Evolutionary conservation across 2,888 invertebrate species (phyloP).

Genomic region (Deladenus siricidicola): DNA sequence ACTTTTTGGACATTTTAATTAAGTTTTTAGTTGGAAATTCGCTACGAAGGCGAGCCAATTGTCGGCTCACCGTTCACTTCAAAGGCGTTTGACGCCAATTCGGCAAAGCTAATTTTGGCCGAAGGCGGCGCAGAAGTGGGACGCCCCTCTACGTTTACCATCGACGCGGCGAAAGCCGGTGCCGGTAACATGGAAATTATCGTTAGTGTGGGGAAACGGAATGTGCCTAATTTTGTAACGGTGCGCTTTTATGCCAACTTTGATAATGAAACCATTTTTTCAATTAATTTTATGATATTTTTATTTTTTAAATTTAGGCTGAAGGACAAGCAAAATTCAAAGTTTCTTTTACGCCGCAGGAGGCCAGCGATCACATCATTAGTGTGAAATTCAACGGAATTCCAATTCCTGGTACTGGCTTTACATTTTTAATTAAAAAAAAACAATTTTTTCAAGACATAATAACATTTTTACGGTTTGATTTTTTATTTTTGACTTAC

Average conservation of each 20-base stretch:
- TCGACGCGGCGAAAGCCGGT: constrained; percentile 64
- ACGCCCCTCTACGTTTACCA: constrained; percentile 85
- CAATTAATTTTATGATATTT: no score
- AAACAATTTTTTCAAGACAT: not conserved
- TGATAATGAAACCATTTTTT: no score
- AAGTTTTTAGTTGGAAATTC: constrained; percentile 36
- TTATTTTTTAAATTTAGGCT: constrained; percentile 58
- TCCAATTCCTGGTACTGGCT: constrained; percentile 42
- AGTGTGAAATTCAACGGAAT: constrained; percentile 71
- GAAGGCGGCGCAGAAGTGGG: constrained; percentile 65
- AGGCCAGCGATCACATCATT: constrained; percentile 79
- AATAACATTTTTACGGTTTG: not conserved
- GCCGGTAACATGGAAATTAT: constrained; percentile 95
- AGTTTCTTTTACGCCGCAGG: constrained; percentile 90
- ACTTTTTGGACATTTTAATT: not conserved
- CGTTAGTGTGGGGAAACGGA: constrained; percentile 86
- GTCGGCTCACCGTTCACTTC: constrained; percentile 55
- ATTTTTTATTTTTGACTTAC: not conserved
- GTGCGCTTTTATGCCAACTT: constrained; percentile 56
- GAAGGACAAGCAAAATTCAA: constrained; percentile 90
- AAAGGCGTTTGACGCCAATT: constrained; percentile 69
- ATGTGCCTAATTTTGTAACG: constrained; percentile 87
- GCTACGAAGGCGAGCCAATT: constrained; percentile 38
- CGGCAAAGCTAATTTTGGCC: constrained; percentile 88
- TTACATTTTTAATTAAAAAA: no score